phyloP scores from a whole-genome alignment of 1,140 invertebrate species.

The Zaprionus vittiger region DNA sequence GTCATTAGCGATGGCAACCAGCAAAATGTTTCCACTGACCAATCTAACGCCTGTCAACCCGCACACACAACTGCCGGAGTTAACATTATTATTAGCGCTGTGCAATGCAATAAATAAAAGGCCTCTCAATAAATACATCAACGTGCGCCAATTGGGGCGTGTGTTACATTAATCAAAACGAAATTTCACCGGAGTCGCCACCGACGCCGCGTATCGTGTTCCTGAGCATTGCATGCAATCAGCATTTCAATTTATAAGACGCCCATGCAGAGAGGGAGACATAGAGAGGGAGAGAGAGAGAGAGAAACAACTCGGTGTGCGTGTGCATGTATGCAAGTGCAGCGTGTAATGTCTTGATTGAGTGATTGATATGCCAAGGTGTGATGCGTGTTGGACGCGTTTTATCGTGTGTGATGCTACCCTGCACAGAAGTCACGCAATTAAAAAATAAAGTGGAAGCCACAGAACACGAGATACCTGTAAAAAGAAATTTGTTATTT shows the following conservation, averaged over 20 bases:
- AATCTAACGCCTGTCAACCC: slow-evolving; percentile 26
- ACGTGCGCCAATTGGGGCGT: slow-evolving; percentile 56
- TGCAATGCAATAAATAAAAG: slow-evolving; percentile 53
- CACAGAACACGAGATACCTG: neutral
- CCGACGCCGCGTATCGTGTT: slow-evolving; percentile 9
- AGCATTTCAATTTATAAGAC: slow-evolving; percentile 44
- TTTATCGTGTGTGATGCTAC: neutral
- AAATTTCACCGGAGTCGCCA: slow-evolving; percentile 48
- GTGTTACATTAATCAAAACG: slow-evolving; percentile 65
- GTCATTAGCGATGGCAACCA: slow-evolving; percentile 7
- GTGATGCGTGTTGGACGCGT: slow-evolving; percentile 13
- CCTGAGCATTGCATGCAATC: slow-evolving; percentile 36
- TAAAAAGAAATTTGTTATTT: neutral
- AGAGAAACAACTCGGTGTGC: neutral
- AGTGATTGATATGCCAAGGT: slow-evolving; percentile 52
- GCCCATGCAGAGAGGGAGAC: slow-evolving; percentile 32
- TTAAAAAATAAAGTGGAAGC: neutral
- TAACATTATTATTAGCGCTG: slow-evolving; percentile 48
- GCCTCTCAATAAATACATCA: slow-evolving; percentile 62
- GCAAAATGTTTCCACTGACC: slow-evolving; percentile 20
- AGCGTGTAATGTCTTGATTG: slow-evolving; percentile 43
- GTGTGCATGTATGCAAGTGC: slow-evolving; percentile 12
- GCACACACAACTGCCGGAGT: slow-evolving; percentile 28
- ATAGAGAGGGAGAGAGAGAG: slow-evolving; percentile 3
- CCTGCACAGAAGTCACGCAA: slow-evolving; percentile 15